Conservation (phyloP, 2,888 invertebrate species). For the Lochmaea capreae region DNA sequence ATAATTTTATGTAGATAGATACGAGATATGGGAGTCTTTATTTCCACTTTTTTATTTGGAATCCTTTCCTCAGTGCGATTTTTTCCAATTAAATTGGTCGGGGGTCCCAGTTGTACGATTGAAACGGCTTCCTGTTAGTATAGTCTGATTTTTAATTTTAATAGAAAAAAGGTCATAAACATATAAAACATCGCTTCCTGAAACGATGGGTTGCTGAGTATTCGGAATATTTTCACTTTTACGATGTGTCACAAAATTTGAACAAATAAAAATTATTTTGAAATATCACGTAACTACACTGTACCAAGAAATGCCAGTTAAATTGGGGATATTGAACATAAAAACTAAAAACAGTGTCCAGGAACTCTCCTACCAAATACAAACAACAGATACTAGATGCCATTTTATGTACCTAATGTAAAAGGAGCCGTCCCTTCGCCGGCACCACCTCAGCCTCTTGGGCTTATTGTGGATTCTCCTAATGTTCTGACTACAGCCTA, state of each 20-base stretch:
- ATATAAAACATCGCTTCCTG: neutral
- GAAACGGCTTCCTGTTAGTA: constrained; percentile 10
- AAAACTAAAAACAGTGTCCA: too few relatives aligned
- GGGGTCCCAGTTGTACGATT: constrained; percentile 12
- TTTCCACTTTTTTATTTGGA: constrained; percentile 31
- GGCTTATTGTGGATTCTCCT: too few relatives aligned
- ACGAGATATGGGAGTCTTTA: constrained; percentile 40
- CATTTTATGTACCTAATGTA: too few relatives aligned
- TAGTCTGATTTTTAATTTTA: constrained; percentile 12
- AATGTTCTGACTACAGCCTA: too few relatives aligned
- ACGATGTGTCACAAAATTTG: neutral
- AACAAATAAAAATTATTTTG: too few relatives aligned
- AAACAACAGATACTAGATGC: too few relatives aligned
- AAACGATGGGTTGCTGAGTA: neutral
- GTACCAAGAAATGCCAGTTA: too few relatives aligned
- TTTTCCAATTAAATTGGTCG: constrained; percentile 17
- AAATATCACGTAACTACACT: too few relatives aligned
- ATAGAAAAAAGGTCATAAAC: constrained; percentile 8
- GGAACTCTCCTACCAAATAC: too few relatives aligned
- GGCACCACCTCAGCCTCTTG: too few relatives aligned
- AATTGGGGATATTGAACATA: too few relatives aligned
- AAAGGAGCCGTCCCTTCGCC: too few relatives aligned
- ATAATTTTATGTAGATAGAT: constrained; percentile 48
- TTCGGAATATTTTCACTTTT: neutral
- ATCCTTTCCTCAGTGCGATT: constrained; percentile 23